These are phyloP conservation scores for Lamprologus sp. DNA, from an alignment of 2,113 vertebrate genomes.

Conservation along the genomic window DNA sequence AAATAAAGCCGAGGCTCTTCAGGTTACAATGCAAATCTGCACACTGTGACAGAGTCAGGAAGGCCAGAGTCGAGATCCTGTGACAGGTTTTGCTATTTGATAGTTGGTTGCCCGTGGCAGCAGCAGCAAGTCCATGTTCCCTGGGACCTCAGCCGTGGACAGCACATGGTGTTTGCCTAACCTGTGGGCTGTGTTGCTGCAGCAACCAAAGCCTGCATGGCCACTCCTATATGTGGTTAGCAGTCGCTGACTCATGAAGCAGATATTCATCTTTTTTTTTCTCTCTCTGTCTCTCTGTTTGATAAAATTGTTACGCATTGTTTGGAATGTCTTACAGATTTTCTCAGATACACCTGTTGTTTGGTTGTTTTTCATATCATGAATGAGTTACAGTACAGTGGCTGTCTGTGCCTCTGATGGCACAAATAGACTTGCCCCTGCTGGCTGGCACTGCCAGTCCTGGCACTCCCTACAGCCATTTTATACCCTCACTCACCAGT, in stretches of 20 bases:
- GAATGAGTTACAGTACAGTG: neutral
- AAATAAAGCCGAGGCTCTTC: constrained; percentile 51
- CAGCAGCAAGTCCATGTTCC: constrained; percentile 11
- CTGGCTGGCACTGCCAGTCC: constrained; percentile 25
- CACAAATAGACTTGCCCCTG: neutral
- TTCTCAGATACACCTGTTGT: neutral
- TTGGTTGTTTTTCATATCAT: neutral
- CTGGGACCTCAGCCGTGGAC: constrained; percentile 22
- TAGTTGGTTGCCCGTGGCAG: constrained; percentile 53
- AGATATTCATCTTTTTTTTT: constrained; percentile 28
- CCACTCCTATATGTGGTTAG: constrained; percentile 62
- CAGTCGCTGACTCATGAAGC: constrained; percentile 58
- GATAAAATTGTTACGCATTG: neutral
- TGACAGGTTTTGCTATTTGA: constrained; percentile 62
- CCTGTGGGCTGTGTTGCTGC: constrained; percentile 57
- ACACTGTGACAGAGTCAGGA: constrained; percentile 15
- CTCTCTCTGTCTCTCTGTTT: neutral
- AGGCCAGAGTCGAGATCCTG: constrained; percentile 30
- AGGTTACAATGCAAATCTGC: constrained; percentile 45
- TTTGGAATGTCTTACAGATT: neutral
- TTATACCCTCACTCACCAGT: constrained; percentile 33
- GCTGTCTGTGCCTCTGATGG: neutral
- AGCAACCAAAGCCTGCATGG: constrained; percentile 46
- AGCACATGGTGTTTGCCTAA: constrained; percentile 55
- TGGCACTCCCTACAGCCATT: constrained; percentile 46